Evolutionary conservation across 2,113 vertebrate species (phyloP), one percentile per base, ranked within the genome.

Genomic region (Tyto alba): DNA sequence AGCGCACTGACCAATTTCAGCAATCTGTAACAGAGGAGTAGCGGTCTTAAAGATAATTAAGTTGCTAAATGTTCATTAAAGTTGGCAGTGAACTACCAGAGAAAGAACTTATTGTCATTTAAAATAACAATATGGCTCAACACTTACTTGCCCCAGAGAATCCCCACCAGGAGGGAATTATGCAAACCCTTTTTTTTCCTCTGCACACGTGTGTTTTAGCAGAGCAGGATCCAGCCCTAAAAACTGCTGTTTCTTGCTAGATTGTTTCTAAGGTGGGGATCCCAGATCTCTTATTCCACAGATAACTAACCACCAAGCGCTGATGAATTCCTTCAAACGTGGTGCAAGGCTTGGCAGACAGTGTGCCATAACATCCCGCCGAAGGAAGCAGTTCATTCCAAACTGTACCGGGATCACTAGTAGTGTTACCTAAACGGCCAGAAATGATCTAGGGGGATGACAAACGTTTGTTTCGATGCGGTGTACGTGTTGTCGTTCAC

Each of bases 1-100:
- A 96, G 87, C 89, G 91, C 89, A 76, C 57, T 82, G 84, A 79
- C 87, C 93, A 87, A 3, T 75, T 76, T 72, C 89, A 88, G 77
- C 74, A 36, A 41, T 87, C 74, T 85, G n/a, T 93, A 89, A 78
- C 45, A 87, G 52, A 91, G 67, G 23, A 79, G 40, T 56, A 93
- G 45, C 81, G 79, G 66, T 68, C 63, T 75, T 68, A 60, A 87
- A 96, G 64, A 81, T 85, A 74, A 87, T 87, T 72, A 78, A 94
- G 62, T 81, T 89, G 43, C 81, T 92, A 91, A 77, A 85, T 74
- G 68, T 85, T 72, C 73, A 64, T 91, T 89, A 32, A 89, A 82
- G 43, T 67, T 20, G 0, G 26, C 66, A 40, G 13, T 72, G 73
- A 89, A 71, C 60, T 82, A 72, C 84, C 82, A 69, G 80, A 95